Evolutionary conservation across 2,888 invertebrate genomes (phyloP), one percentile per base, ranked within the genome.

Genomic region (Ferrisia virgata): DNA sequence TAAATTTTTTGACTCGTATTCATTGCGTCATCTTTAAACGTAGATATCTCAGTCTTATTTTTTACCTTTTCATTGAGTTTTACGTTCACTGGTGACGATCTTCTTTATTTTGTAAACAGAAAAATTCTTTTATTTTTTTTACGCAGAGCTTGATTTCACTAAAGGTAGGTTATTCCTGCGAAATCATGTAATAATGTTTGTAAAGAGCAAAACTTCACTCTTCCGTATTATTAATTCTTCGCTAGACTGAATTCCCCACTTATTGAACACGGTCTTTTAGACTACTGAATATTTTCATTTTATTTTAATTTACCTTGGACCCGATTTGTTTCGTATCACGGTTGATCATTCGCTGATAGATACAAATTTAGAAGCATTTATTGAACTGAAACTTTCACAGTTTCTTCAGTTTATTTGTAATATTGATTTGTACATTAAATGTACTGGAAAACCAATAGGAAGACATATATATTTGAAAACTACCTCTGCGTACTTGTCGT

Each of bases 191-290:
- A 82, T 82, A 82, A 36, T 39, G 82, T 82, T 58, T 13, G 36
- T 22, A 8, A 58, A 25, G 31, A 31, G 81, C 69, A 69, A 64
- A 82, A 39, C 82, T 82, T 64, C 82, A 82, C 58, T 82, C 82
- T 82, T 82, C 82, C 82, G 82, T 64, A 28, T 82, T 82, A 82
- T 82, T 82, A 58, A 82, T 82, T 82, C 82, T 58, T 39, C 69
- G 82, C 82, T 64, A 82, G 36, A 82, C 36, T 82, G 82, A 64
- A 82, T 64, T 82, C 47, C 1, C 36, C 1, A 22, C 22, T 18
- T 36, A 76, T 18, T 36, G 18, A 1, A 8, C 36, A 76, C 69
- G 2, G 25, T 25, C 5, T 28, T 64, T 28, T 8, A 18, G 28
- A 28, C n/a, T 53, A 15, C 8, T 64, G 64, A 18, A 64, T 64